phyloP scores from a whole-genome alignment of 2,888 invertebrate species.

The Lepidochitona cinerea region DNA sequence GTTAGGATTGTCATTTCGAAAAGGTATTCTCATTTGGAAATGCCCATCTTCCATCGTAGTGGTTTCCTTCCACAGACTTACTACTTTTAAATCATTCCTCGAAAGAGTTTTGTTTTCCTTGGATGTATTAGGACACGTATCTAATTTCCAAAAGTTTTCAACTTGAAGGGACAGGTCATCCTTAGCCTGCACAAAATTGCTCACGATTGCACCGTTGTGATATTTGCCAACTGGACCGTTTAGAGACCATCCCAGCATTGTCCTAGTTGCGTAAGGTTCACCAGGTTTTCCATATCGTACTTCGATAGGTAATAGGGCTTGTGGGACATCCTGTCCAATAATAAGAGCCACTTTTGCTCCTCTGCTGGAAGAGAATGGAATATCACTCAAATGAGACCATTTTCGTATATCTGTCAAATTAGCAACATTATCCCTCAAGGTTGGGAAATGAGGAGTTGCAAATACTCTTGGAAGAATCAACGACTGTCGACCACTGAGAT shows the following conservation, averaged over 20 bases:
- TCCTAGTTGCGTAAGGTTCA: slow-evolving; percentile 20
- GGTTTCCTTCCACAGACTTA: slow-evolving; percentile 10
- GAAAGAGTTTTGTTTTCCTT: slow-evolving; percentile 81
- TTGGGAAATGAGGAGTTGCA: not conserved
- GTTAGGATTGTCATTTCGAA: not conserved
- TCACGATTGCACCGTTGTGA: not conserved
- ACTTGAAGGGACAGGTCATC: slow-evolving; percentile 87
- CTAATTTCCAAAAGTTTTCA: slow-evolving; percentile 74
- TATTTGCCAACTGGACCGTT: slow-evolving; percentile 12
- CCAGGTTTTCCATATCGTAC: not conserved
- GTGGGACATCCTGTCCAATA: not conserved
- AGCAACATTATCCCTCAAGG: not conserved
- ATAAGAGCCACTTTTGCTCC: not conserved
- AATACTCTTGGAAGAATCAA: not conserved
- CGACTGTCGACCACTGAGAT: not conserved
- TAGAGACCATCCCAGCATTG: slow-evolving; percentile 19
- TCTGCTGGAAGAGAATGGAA: not conserved
- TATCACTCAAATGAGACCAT: not conserved
- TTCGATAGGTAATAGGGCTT: not conserved
- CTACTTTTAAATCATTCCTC: slow-evolving; percentile 75
- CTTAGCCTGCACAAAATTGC: slow-evolving; percentile 70
- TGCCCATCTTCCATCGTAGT: slow-evolving; percentile 1
- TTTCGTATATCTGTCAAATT: not conserved
- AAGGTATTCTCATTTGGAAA: slow-evolving; percentile 17
- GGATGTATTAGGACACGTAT: slow-evolving; percentile 77